A percentile compares a stretch with the other conserved stretches of the same genome.
phyloP scores from a whole-genome alignment of 2,888 invertebrate species.

The Euspilapteryx auroguttella region DNA sequence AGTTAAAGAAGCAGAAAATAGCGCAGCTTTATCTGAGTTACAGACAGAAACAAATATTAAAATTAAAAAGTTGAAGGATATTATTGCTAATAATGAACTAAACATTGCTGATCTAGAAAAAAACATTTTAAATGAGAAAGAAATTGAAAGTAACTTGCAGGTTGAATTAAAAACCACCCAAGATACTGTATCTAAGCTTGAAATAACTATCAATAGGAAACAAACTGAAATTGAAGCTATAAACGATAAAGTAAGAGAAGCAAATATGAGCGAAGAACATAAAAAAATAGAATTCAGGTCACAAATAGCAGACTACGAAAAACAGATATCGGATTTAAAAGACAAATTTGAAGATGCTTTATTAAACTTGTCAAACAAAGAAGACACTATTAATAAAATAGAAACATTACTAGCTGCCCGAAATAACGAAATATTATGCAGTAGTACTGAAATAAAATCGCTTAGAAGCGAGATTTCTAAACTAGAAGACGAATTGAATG shows the following conservation, averaged over 20 bases:
- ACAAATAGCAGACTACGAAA: constrained; percentile 33
- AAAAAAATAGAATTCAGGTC: constrained; percentile 22
- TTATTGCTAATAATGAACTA: no score
- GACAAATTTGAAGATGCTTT: constrained; percentile 38
- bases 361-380: constrained; percentile 24
- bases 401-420: constrained; percentile 21
- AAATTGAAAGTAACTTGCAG: no score
- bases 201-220: constrained; percentile 9
- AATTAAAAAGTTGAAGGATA: no score
- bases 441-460: no score
- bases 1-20: constrained; percentile 15
- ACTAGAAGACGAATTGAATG: constrained; percentile 29
- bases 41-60: no score
- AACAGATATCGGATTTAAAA: constrained; percentile 28
- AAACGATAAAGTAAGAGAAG: constrained; percentile 13
- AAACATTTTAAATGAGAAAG: no score
- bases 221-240: constrained; percentile 15
- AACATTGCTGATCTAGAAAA: no score
- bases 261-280: constrained; percentile 40
- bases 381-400: constrained; percentile 26
- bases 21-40: no score
- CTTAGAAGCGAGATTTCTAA: no score
- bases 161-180: constrained; percentile 14
- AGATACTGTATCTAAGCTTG: constrained; percentile 7
- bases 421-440: no score